A percentile compares a stretch with the other conserved stretches of the same genome.
Evolutionary conservation across 2,888 invertebrate species (phyloP).

Genomic region (Amaurobius ferox): DNA sequence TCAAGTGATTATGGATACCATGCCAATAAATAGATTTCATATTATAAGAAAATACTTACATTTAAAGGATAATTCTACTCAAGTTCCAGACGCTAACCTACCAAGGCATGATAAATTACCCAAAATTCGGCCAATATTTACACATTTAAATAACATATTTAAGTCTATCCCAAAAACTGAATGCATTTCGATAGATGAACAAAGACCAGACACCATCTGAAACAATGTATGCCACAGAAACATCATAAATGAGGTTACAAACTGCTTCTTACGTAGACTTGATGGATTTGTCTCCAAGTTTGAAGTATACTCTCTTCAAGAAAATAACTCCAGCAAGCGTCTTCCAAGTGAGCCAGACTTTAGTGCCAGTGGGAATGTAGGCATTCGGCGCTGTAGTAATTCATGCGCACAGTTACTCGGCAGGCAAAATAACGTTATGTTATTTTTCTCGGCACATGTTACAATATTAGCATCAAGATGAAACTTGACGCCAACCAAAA

Average conservation of each 20-base stretch:
- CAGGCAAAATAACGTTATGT: no score
- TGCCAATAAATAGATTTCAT: no score
- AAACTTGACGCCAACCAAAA: no score
- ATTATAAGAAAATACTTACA: slow-evolving; percentile 12
- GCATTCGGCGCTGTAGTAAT: slow-evolving; percentile 77
- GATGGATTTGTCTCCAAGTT: slow-evolving; percentile 17
- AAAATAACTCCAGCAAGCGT: neutral
- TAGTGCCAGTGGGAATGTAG: slow-evolving; percentile 18
- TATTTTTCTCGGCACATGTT: no score
- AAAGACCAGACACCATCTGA: no score
- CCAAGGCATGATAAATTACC: neutral
- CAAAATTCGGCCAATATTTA: slow-evolving; percentile 16
- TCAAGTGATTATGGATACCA: slow-evolving; percentile 22
- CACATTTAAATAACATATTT: slow-evolving; percentile 21
- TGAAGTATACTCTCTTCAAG: slow-evolving; percentile 11
- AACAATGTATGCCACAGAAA: no score
- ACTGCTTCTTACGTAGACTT: slow-evolving; percentile 6
- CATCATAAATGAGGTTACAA: slow-evolving; percentile 36
- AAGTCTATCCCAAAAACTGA: slow-evolving; percentile 14
- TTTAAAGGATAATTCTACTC: slow-evolving; percentile 6
- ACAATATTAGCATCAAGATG: no score
- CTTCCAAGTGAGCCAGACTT: no score
- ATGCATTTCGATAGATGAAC: no score
- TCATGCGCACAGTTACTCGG: no score
- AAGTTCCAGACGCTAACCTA: neutral